Evolutionary conservation across 2,797 vertebrate species (phyloP).

Genomic region (Coluber constrictor): DNA sequence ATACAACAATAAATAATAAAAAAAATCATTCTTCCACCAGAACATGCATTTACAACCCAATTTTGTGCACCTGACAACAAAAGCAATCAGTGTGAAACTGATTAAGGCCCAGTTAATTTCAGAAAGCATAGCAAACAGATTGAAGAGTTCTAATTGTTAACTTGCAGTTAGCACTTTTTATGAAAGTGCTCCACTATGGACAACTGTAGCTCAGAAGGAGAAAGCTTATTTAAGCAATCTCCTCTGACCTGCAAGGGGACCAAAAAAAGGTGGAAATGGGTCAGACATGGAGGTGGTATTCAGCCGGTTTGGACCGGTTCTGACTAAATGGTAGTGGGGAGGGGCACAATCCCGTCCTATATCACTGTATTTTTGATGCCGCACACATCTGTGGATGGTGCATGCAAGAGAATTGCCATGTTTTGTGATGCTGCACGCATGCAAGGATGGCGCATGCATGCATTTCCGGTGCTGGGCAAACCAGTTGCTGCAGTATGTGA

Average conservation of each 20-base stretch:
- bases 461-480: too few relatives aligned
- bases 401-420: accelerated
- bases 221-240: neutral
- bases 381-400: too few relatives aligned
- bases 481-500: too few relatives aligned
- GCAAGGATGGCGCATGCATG: too few relatives aligned
- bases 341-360: too few relatives aligned
- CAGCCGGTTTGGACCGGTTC: too few relatives aligned
- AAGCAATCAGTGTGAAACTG: neutral
- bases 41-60: neutral
- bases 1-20: neutral
- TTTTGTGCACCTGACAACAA: neutral
- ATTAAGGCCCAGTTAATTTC: neutral
- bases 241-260: neutral
- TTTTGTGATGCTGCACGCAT: too few relatives aligned
- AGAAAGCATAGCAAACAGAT: neutral
- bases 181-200: neutral
- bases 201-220: neutral
- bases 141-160: neutral
- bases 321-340: too few relatives aligned
- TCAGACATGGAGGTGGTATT: neutral
- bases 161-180: neutral
- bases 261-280: neutral
- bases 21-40: neutral
- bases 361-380: too few relatives aligned